These are phyloP conservation scores for Geococcyx californianus DNA, from an alignment of 2,113 vertebrate species.

Conservation along the genomic window DNA sequence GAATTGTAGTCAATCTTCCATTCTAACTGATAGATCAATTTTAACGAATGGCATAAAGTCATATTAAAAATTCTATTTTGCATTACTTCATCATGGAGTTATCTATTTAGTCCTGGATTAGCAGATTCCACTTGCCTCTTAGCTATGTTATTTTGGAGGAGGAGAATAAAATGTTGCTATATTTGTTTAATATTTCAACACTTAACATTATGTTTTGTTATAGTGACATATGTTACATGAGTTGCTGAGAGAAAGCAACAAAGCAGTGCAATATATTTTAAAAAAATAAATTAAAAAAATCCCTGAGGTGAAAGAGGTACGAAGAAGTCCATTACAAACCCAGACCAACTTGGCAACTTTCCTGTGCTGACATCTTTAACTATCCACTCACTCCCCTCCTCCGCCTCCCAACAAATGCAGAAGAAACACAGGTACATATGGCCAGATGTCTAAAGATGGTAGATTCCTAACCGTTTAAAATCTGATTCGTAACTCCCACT, in stretches of 20 bases:
- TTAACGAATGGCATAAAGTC: slow-evolving; percentile 64
- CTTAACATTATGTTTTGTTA: not conserved
- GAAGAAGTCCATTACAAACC: not conserved
- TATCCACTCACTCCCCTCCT: not conserved
- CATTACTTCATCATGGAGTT: slow-evolving; percentile 16
- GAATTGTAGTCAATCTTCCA: slow-evolving; percentile 47
- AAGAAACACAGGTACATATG: not conserved
- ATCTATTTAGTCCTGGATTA: slow-evolving; percentile 11
- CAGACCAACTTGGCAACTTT: not conserved
- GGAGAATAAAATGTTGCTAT: not conserved
- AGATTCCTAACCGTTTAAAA: not conserved
- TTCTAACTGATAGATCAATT: slow-evolving; percentile 66
- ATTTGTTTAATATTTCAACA: not conserved
- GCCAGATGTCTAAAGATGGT: not conserved
- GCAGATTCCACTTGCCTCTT: slow-evolving; percentile 13
- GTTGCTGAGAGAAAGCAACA: not conserved
- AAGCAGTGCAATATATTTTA: not conserved
- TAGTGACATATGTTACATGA: not conserved
- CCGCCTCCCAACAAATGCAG: not conserved
- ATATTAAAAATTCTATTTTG: slow-evolving; percentile 38
- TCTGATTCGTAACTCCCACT: not conserved
- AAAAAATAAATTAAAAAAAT: not conserved
- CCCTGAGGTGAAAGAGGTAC: not conserved
- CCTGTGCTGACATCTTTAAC: slow-evolving; percentile 18
- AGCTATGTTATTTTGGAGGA: not conserved